phyloP scores from a whole-genome alignment of 2,797 vertebrate species.

The Vultur gryphus region DNA sequence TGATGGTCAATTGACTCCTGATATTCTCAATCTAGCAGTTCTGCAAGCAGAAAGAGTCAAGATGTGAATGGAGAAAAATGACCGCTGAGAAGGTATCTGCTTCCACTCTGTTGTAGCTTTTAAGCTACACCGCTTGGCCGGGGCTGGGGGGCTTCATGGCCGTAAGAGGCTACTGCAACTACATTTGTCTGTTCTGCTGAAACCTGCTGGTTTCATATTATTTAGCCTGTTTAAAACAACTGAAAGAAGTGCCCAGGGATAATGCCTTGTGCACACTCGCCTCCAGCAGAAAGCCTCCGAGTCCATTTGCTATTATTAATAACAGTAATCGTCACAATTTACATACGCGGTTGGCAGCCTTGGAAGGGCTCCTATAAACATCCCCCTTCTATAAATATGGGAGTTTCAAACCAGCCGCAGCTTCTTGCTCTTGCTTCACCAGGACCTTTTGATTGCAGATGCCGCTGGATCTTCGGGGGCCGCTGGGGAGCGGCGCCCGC shows the following conservation, averaged over 20 bases:
- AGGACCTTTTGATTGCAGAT: neutral
- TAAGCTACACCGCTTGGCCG: rapidly evolving
- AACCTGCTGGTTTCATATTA: rapidly evolving
- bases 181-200: neutral
- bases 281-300: neutral
- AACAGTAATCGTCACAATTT: neutral
- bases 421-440: neutral
- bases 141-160: neutral
- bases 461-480: neutral
- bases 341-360: rapidly evolving
- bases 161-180: no score
- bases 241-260: no score
- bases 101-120: neutral
- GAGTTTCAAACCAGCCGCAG: neutral
- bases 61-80: neutral
- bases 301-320: neutral
- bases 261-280: neutral
- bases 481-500: rapidly evolving
- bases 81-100: neutral
- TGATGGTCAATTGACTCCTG: neutral
- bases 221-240: neutral
- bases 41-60: neutral
- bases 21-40: neutral
- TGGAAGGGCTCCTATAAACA: neutral
- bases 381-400: neutral